A percentile compares a stretch with the other conserved stretches of the same genome.
phyloP scores from a whole-genome alignment of 2,113 vertebrate species.

The Maccullochella peelii region DNA sequence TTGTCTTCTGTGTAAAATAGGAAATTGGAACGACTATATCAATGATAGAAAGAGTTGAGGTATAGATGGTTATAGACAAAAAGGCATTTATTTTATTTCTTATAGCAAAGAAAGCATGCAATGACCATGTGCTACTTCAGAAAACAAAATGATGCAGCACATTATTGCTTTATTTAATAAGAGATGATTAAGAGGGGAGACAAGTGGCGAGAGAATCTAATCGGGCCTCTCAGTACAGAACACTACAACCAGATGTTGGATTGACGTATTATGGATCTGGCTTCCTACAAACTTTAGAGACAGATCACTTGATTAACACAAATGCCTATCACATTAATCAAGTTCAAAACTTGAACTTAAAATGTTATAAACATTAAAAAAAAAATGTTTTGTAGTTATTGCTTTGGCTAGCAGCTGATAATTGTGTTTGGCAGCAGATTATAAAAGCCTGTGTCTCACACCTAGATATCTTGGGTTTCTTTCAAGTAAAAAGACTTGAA shows the following conservation, averaged over 20 bases:
- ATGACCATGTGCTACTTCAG: not conserved
- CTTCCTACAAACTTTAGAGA: not conserved
- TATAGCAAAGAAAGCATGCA: not conserved
- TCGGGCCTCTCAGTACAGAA: conserved; percentile 38
- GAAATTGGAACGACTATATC: not conserved
- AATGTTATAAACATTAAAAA: not conserved
- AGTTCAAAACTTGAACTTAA: not conserved
- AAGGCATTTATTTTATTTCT: not conserved
- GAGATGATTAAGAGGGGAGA: conserved; percentile 40
- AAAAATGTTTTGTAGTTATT: not conserved
- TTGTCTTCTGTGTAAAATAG: not conserved
- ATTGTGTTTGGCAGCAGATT: not conserved
- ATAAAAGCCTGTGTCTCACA: not conserved
- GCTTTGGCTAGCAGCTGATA: not conserved
- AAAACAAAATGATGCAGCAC: conserved; percentile 8
- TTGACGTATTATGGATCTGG: conserved; percentile 1
- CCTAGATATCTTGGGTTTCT: not conserved
- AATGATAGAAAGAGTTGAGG: not conserved
- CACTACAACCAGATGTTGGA: conserved; percentile 31
- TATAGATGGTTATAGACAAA: not conserved
- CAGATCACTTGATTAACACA: not conserved
- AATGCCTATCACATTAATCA: not conserved
- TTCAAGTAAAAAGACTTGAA: not conserved
- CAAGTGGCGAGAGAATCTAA: conserved; percentile 44
- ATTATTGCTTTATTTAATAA: conserved; percentile 54